Base-by-base conservation (phyloP, 2,888 invertebrate species). In the Iphiclides podalirius region DNA sequence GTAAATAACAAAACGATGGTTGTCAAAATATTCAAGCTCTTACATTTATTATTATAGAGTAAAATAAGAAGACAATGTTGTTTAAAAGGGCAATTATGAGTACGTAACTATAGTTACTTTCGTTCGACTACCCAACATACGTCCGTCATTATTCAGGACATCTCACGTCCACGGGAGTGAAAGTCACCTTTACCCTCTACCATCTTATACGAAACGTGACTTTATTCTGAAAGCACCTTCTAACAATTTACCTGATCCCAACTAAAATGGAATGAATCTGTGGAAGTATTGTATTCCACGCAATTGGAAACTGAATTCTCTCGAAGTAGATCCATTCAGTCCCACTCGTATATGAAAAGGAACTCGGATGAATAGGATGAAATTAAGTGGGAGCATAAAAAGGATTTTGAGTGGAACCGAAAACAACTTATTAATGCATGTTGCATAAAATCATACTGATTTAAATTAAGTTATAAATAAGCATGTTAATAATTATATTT, bases 161-260 rank as follows among this genome's bases (percentile, higher is more conserved):
- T 46, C 54, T 55, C 59, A 58, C 58, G 53, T 55, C 50, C 47
- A 37, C 47, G 53, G 50, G 51, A 61, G 60, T 53, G 62, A 63
- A 62, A 64, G 61, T 61, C 61, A 46, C 56, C 57, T 57, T 54
- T 55, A 52, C 54, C 67, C 72, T 67, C 71, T 72, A 67, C 68
- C 74, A 60, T 60, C 64, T 72, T 76, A 80, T 82, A 75, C 74
- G 67, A 65, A 75, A 83, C 83, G 83, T 83, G 83, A 83, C 81
- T 79, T 77, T 80, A 79, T 82, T 82, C 76, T 51, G 67, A 68
- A 72, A 72, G 70, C 70, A 68, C 72, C 70, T 73, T 72, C 70
- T 61, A 67, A 70, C 76, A 74, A 80, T 79, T 80, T 77, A 76
- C 75, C 68, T 74, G 70, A 59, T 59, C 61, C 64, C 62, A 59